Base-by-base conservation (phyloP, 2,888 invertebrate species). In the Drosophila fungiperda region DNA sequence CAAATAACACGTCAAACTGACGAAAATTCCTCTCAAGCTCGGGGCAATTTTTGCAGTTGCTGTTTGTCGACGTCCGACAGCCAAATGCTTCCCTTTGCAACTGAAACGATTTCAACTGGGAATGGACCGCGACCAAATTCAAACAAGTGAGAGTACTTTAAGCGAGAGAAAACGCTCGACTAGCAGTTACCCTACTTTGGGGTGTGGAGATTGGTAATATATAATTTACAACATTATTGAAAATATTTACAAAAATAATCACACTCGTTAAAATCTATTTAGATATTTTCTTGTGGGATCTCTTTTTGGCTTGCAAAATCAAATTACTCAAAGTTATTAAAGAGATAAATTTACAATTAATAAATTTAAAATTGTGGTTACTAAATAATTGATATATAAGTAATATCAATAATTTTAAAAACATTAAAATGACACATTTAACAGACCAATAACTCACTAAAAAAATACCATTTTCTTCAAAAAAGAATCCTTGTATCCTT, bases 81-180 rank as follows among this genome's bases (percentile, higher is more conserved):
- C 45, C 69, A 53, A 85, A 77, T 73, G 82, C 82, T 80, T 83
- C 68, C 62, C 75, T 83, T 73, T 73, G 76, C 78, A 72, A 90
- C 89, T 86, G 70, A 85, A 85, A 82, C 78, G 66, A 61, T 72
- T 61, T 68, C 71, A 62, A 60, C 60, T 74, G 69, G 59, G 78
- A 78, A 76, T 73, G 82, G 79, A 78, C 79, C 73, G 74, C 71
- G 75, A 70, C 66, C 73, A 63, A 61, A 67, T 82, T 76, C 62
- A 64, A 69, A 33, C 48, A 59, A 59, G 33, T 50, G 26, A 60
- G 60, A 60, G 50, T 50, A 26, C 36, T 55, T 5, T n/a, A 38
- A 6, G 12, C 4, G 55, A 54, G 17, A 38, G 26, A 6, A 38
- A 38, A 8, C 15, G 40, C 55, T n/a, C 8, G 26, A 55, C 55